phyloP scores from a whole-genome alignment of 2,888 invertebrate species.

The Pegoplata infirma region DNA sequence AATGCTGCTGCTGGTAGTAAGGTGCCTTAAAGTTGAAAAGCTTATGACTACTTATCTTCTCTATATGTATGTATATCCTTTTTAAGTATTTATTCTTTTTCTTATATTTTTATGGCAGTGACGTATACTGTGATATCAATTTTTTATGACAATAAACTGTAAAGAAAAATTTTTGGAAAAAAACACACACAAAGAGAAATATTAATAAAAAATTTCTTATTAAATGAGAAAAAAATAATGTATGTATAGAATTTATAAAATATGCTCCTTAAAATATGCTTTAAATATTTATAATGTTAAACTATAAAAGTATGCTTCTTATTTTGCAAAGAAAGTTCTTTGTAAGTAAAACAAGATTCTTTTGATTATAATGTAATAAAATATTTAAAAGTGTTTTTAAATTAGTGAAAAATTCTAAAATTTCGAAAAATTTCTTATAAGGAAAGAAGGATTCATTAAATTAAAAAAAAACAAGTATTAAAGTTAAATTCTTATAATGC shows the following conservation, averaged over 20 bases:
- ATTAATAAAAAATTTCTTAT: neutral
- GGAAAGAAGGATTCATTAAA: too few species aligned
- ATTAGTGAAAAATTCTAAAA: too few species aligned
- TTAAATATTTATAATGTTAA: neutral
- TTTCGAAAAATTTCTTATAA: too few species aligned
- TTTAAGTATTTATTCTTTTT: neutral
- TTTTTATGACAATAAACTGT: constrained; percentile 65
- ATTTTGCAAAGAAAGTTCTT: too few species aligned
- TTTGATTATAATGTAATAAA: too few species aligned
- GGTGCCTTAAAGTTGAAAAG: constrained; percentile 25
- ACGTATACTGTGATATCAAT: constrained; percentile 71
- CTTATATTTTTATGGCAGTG: constrained; percentile 70
- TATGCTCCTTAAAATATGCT: neutral
- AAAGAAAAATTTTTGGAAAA: constrained; percentile 34
- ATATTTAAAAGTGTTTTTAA: neutral
- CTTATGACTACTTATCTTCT: constrained; percentile 17
- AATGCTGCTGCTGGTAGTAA: constrained; percentile 51
- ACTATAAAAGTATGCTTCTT: too few species aligned
- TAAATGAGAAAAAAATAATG: neutral
- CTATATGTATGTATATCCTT: constrained; percentile 35
- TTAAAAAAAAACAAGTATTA: too few species aligned
- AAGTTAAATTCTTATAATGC: too few species aligned
- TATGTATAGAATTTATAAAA: neutral
- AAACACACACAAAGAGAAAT: neutral
- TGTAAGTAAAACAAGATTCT: too few species aligned